Conservation (phyloP, 2,888 invertebrate genomes). For the Chaitophorus viminalis region DNA sequence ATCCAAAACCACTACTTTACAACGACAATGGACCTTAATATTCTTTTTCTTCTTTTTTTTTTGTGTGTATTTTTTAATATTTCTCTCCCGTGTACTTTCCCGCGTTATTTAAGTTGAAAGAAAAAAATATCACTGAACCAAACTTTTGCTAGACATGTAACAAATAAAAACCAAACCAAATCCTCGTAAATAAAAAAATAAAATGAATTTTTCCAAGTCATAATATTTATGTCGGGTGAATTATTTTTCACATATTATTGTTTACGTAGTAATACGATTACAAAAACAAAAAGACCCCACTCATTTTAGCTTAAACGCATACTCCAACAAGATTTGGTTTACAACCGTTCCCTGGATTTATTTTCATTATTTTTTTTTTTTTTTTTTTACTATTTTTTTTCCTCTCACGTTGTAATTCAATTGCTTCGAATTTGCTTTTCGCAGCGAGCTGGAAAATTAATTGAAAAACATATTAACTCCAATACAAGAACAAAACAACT, state of each 20-base stretch:
- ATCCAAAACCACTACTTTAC: constrained; percentile 47
- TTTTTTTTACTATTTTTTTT: constrained; percentile 32
- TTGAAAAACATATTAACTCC: constrained; percentile 22
- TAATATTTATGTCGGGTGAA: constrained; percentile 56
- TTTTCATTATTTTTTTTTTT: constrained; percentile 30
- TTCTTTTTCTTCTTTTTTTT: constrained; percentile 16
- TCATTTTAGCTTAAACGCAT: constrained; percentile 44
- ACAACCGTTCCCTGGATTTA: constrained; percentile 14
- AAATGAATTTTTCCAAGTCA: constrained; percentile 37
- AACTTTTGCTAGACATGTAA: constrained; percentile 55
- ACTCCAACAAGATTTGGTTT: constrained; percentile 47
- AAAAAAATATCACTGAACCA: constrained; percentile 40
- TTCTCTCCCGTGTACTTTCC: constrained; percentile 27
- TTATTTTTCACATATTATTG: constrained; percentile 52
- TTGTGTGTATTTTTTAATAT: constrained; percentile 44
- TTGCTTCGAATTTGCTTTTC: constrained; percentile 34
- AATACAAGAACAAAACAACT: constrained; percentile 3
- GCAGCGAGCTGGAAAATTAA: constrained; percentile 41
- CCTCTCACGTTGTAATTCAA: constrained; percentile 19
- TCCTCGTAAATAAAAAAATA: constrained; percentile 50
- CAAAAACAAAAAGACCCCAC: constrained; percentile 43
- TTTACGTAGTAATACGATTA: constrained; percentile 54
- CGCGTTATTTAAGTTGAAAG: constrained; percentile 50
- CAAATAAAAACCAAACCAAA: constrained; percentile 58
- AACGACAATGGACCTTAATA: constrained; percentile 50